phyloP scores from a whole-genome alignment of 2,888 invertebrate species.

The Perdita meconis region DNA sequence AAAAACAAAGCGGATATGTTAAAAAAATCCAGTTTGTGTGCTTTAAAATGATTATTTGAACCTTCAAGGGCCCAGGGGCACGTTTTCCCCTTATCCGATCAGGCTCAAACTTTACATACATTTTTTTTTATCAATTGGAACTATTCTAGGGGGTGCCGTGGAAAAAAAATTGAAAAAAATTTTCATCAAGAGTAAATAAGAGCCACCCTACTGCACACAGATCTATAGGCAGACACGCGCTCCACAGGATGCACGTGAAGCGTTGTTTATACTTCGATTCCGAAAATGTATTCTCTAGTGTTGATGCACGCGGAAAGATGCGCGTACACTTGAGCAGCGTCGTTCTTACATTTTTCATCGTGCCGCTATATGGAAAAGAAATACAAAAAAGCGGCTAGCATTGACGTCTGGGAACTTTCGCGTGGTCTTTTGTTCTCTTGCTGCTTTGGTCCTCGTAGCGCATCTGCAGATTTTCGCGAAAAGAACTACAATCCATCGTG shows the following conservation, averaged over 20 bases:
- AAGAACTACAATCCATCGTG: slow-evolving; percentile 5
- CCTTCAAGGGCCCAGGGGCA: too few relatives aligned
- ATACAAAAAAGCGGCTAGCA: slow-evolving; percentile 42
- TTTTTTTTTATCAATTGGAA: too few relatives aligned
- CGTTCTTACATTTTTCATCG: slow-evolving; percentile 41
- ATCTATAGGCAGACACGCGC: slow-evolving; percentile 13
- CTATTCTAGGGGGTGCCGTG: too few relatives aligned
- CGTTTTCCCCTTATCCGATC: too few relatives aligned
- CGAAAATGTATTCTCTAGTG: slow-evolving; percentile 39
- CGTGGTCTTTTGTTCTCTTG: slow-evolving; percentile 21
- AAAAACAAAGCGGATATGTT: too few relatives aligned
- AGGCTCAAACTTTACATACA: too few relatives aligned
- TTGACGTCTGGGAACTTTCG: slow-evolving; percentile 39
- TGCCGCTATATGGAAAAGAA: slow-evolving; percentile 23
- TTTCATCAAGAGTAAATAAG: too few relatives aligned
- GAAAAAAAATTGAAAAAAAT: too few relatives aligned
- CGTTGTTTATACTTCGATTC: slow-evolving; percentile 41
- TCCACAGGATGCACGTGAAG: background rate
- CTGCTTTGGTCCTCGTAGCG: slow-evolving; percentile 23
- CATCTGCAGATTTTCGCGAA: slow-evolving; percentile 18
- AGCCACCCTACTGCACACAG: too few relatives aligned
- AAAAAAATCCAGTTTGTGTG: too few relatives aligned
- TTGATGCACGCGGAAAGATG: slow-evolving; percentile 35
- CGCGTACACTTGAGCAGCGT: slow-evolving; percentile 5
- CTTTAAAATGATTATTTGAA: too few relatives aligned